Percentiles rank a stretch among this genome's conserved stretches.
phyloP scores from a whole-genome alignment of 1,140 invertebrate genomes.

The Caenorhabditis latens region DNA sequence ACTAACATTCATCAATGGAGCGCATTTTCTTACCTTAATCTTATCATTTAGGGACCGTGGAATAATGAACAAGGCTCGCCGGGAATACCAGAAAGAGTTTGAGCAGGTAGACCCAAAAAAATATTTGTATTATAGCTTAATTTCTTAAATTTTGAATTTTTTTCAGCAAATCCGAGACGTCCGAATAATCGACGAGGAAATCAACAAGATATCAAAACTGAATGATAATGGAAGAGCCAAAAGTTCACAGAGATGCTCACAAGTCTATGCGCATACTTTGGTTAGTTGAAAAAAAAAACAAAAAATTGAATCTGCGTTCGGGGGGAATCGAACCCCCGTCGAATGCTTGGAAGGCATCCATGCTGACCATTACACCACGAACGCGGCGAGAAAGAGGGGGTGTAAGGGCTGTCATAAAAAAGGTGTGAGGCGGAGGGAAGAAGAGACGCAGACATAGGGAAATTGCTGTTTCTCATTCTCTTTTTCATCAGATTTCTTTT shows the following conservation, averaged over 20 bases:
- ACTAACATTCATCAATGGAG: not conserved
- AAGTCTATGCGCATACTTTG: constrained; percentile 42
- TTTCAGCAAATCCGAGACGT: constrained; percentile 27
- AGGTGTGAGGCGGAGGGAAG: no score
- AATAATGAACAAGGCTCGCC: constrained; percentile 11
- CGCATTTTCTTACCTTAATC: not conserved
- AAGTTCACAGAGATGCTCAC: not conserved
- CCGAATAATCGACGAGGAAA: constrained; percentile 20
- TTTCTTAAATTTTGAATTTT: no score
- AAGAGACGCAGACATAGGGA: no score
- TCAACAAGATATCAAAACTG: not conserved
- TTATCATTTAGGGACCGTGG: not conserved
- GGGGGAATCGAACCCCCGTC: constrained; percentile 53
- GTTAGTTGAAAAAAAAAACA: constrained; percentile 19
- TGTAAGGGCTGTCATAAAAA: no score
- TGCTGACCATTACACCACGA: constrained; percentile 56
- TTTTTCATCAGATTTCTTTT: no score
- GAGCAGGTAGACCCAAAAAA: not conserved
- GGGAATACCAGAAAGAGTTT: constrained; percentile 48
- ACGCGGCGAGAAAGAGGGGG: not conserved
- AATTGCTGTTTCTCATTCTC: no score
- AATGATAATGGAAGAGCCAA: constrained; percentile 14
- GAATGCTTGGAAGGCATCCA: constrained; percentile 57
- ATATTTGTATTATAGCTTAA: not conserved
- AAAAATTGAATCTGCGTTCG: constrained; percentile 28